Percentiles rank a stretch among this genome's conserved stretches.
Conservation (phyloP, 2,888 invertebrate genomes). For the Rhorus exstirpatorius region DNA sequence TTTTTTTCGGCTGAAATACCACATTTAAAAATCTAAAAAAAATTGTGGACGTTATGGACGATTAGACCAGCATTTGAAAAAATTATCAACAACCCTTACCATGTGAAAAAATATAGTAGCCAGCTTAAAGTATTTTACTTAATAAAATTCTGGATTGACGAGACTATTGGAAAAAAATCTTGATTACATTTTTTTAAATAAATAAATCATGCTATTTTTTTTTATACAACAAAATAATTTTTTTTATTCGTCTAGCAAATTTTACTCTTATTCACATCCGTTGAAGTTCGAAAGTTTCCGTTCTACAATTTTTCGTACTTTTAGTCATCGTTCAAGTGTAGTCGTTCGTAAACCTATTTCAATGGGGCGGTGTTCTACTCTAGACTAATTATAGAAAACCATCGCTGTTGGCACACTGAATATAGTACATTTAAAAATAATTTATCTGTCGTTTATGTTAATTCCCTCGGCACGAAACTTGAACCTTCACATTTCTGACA, state of each 20-base stretch:
- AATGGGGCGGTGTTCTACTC: neutral
- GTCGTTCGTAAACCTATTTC: slow-evolving; percentile 22
- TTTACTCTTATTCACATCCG: neutral
- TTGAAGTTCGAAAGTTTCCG: too few relatives aligned
- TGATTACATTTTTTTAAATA: neutral
- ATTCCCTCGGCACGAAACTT: neutral
- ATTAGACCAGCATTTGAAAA: too few relatives aligned
- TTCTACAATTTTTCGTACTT: neutral
- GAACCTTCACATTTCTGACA: neutral
- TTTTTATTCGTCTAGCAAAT: neutral
- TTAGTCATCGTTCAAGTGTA: neutral
- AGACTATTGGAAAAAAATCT: too few relatives aligned
- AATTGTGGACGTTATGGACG: too few relatives aligned
- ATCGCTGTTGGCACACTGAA: slow-evolving; percentile 1
- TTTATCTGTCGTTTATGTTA: slow-evolving; percentile 8
- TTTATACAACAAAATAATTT: neutral
- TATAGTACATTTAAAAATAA: slow-evolving; percentile 52
- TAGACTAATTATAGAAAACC: slow-evolving; percentile 35
- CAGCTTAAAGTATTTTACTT: too few relatives aligned
- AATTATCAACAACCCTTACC: too few relatives aligned
- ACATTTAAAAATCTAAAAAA: too few relatives aligned
- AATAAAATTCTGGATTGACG: too few relatives aligned
- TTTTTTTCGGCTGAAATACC: too few relatives aligned
- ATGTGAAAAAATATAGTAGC: too few relatives aligned
- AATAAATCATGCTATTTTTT: neutral